Evolutionary conservation across 2,888 invertebrate species (phyloP).

Genomic region (Drosophila setosimentum): DNA sequence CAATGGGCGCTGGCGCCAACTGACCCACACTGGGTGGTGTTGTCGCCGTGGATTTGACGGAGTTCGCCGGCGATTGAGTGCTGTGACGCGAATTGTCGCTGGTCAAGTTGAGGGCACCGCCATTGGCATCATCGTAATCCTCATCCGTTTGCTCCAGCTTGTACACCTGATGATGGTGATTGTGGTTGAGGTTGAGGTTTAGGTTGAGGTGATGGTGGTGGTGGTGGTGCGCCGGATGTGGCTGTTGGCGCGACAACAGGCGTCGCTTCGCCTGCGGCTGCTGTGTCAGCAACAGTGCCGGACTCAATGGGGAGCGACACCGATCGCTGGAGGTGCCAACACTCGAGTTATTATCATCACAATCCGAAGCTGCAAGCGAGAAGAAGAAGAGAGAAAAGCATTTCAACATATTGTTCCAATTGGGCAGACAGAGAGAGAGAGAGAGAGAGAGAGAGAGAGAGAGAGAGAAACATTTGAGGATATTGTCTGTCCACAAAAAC

Average conservation of each 20-base stretch:
- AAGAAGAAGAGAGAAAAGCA: not conserved
- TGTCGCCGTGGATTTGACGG: constrained; percentile 59
- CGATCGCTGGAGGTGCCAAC: constrained; percentile 84
- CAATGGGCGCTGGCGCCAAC: constrained; percentile 14
- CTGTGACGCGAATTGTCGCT: constrained; percentile 84
- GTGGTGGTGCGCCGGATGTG: constrained; percentile 71
- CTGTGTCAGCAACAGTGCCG: constrained; percentile 68
- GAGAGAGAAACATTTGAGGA: too few species aligned
- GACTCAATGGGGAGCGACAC: constrained; percentile 83
- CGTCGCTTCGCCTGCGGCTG: constrained; percentile 71
- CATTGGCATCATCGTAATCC: constrained; percentile 80
- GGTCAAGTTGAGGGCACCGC: constrained; percentile 83
- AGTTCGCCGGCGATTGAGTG: constrained; percentile 78
- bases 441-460: not conserved
- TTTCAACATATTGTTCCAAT: constrained; percentile 10
- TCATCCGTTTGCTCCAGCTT: constrained; percentile 67
- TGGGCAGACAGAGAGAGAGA: not conserved
- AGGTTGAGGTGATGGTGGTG: constrained; percentile 52
- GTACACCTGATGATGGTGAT: constrained; percentile 57
- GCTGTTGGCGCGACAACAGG: constrained; percentile 57
- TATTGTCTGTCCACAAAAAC: not conserved
- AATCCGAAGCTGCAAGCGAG: constrained; percentile 81
- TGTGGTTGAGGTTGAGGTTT: constrained; percentile 46
- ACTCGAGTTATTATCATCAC: constrained; percentile 84
- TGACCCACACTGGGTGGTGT: constrained; percentile 47